phyloP scores from a whole-genome alignment of 1,140 invertebrate genomes.

The Vanessa atalanta region DNA sequence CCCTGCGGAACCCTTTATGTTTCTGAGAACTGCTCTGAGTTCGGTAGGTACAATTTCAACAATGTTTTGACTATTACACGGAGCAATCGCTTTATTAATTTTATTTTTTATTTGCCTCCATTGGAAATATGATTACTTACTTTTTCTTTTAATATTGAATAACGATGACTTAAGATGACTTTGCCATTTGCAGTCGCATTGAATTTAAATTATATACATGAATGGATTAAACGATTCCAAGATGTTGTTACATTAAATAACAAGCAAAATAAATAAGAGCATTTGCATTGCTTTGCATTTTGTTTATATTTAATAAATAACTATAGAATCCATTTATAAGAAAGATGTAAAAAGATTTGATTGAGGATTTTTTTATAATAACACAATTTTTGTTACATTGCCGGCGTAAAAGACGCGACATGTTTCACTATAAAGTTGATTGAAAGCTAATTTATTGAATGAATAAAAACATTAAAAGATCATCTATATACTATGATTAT shows the following conservation, averaged over 20 bases:
- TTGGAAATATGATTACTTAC: not conserved
- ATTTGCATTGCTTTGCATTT: not conserved
- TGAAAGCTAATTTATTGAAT: too few species aligned
- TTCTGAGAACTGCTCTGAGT: not conserved
- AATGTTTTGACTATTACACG: not conserved
- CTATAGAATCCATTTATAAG: not conserved
- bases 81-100: not conserved
- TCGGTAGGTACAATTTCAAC: not conserved
- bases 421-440: too few species aligned
- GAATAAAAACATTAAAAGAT: not conserved
- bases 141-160: slow-evolving; percentile 3
- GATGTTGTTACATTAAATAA: not conserved
- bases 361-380: too few species aligned
- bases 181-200: not conserved
- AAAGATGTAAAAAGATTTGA: not conserved
- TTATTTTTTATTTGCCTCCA: not conserved
- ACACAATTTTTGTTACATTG: too few species aligned
- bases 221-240: slow-evolving; percentile 2
- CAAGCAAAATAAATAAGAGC: not conserved
- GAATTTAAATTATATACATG: not conserved
- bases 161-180: slow-evolving; percentile 3
- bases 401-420: too few species aligned
- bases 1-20: not conserved
- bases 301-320: not conserved
- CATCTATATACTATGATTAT: not conserved